Percentiles rank a stretch among this genome's conserved stretches.
Evolutionary conservation across 2,888 invertebrate species (phyloP).

Genomic region (Drosophila mettleri): DNA sequence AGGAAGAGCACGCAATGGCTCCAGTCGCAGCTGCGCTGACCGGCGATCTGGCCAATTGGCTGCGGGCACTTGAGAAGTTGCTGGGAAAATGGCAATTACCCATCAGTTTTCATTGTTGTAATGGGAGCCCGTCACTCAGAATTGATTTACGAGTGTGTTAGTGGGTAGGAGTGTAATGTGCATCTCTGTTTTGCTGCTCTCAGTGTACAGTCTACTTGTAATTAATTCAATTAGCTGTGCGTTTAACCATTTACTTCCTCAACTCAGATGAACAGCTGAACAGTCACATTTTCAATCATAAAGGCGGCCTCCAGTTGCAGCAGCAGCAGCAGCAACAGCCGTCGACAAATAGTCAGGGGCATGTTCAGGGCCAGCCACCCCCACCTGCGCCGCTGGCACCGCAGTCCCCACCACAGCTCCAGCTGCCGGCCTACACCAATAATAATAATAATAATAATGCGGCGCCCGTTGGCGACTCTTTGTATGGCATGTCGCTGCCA

Average conservation of each 20-base stretch:
- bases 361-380: constrained; percentile 36
- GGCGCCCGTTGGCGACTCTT: constrained; percentile 31
- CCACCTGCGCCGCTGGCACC: constrained; percentile 17
- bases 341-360: constrained; percentile 31
- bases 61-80: constrained; percentile 52
- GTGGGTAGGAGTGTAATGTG: constrained; percentile 30
- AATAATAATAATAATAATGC: constrained; percentile 56
- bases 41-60: constrained; percentile 48
- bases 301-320: constrained; percentile 87
- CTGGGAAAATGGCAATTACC: constrained; percentile 78
- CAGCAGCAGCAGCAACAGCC: constrained; percentile 79
- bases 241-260: constrained; percentile 60
- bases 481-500: constrained; percentile 76
- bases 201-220: constrained; percentile 59
- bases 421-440: constrained; percentile 57
- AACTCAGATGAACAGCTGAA: constrained; percentile 85
- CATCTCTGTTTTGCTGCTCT: constrained; percentile 35
- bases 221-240: constrained; percentile 75
- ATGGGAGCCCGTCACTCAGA: constrained; percentile 62
- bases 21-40: constrained; percentile 18
- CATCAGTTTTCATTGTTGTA: constrained; percentile 77
- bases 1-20: constrained; percentile 58
- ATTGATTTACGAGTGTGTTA: constrained; percentile 70
- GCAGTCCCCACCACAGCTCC: constrained; percentile 31
- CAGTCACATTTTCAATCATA: constrained; percentile 90